phyloP scores from a whole-genome alignment of 2,888 invertebrate species.

The Parnassius mnemosyne region DNA sequence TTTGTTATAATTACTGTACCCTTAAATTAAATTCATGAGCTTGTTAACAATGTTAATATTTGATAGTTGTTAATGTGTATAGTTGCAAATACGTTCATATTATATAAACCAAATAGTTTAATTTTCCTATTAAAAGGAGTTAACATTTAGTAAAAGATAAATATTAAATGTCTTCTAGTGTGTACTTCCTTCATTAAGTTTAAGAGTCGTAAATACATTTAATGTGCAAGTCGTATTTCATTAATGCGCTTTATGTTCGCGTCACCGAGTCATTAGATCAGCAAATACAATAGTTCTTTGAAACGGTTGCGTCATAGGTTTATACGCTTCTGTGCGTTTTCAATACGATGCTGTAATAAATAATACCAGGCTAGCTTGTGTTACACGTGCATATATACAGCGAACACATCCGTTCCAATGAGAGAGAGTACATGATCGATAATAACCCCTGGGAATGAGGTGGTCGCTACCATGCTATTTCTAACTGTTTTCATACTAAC shows the following conservation, averaged over 20 bases:
- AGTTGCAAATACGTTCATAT: too few species aligned
- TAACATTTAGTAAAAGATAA: too few species aligned
- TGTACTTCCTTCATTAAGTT: background rate
- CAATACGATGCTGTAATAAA: slow-evolving; percentile 3
- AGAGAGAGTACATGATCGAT: background rate
- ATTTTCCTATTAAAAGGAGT: too few species aligned
- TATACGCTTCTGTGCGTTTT: slow-evolving; percentile 17
- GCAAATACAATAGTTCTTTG: slow-evolving; percentile 16
- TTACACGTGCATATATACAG: background rate
- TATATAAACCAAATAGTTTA: too few species aligned
- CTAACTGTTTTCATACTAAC: too few species aligned
- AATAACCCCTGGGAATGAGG: background rate
- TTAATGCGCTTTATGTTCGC: background rate
- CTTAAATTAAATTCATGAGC: too few species aligned
- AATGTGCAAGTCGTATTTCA: slow-evolving; percentile 2
- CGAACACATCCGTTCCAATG: slow-evolving; percentile 3
- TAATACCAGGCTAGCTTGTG: background rate
- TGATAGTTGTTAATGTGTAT: too few species aligned
- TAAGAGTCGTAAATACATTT: background rate
- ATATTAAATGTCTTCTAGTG: background rate
- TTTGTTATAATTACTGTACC: too few species aligned
- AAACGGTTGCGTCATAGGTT: slow-evolving; percentile 17
- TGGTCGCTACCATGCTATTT: too few species aligned
- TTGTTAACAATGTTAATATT: too few species aligned
- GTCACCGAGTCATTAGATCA: slow-evolving; percentile 6